phyloP scores from a whole-genome alignment of 2,113 vertebrate species.

The Pollachius pollachius region DNA sequence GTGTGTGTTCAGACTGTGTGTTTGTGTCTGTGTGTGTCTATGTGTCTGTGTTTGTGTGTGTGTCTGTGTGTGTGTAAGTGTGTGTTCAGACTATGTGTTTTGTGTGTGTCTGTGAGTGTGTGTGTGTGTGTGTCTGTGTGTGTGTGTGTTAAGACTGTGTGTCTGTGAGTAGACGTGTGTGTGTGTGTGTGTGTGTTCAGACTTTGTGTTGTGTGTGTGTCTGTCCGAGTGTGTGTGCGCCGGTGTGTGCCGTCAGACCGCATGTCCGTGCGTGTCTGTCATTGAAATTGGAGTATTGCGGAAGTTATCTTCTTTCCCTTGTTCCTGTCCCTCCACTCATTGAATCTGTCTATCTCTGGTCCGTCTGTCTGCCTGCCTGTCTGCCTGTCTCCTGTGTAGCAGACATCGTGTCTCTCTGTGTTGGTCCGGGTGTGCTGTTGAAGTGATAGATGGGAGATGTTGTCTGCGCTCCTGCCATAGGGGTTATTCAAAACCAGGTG shows the following conservation, averaged over 20 bases:
- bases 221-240: background rate
- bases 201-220: background rate
- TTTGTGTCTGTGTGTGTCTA: no score
- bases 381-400: conserved; percentile 15
- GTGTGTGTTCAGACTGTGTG: no score
- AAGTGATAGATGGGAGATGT: conserved; percentile 52
- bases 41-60: background rate
- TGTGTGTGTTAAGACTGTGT: background rate
- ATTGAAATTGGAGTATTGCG: no score
- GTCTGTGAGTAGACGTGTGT: background rate
- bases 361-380: conserved; percentile 11
- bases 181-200: background rate
- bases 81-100: background rate
- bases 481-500: conserved; percentile 66
- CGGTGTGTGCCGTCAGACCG: background rate
- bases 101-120: background rate
- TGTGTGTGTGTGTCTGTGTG: background rate
- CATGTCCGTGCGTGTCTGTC: no score
- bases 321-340: background rate
- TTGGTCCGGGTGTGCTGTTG: conserved; percentile 45
- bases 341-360: background rate
- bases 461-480: conserved; percentile 45
- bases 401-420: conserved; percentile 26
- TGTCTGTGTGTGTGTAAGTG: background rate
- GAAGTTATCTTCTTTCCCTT: background rate